A percentile compares a stretch with the other conserved stretches of the same genome.
Evolutionary conservation across 2,113 vertebrate species (phyloP).

Genomic region (Gambusia holbrooki): DNA sequence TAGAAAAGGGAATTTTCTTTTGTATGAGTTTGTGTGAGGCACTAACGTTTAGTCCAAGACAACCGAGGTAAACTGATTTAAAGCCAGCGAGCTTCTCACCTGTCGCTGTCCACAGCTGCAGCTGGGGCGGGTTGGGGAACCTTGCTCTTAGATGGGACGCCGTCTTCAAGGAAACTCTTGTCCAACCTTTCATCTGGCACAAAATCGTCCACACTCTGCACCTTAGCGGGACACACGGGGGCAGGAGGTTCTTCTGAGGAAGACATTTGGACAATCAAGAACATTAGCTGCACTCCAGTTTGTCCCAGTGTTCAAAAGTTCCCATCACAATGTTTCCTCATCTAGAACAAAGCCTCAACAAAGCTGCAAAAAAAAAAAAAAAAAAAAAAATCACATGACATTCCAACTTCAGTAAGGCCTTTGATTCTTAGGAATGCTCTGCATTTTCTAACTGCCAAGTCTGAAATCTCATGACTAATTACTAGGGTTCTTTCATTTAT

Average conservation of each 20-base stretch:
- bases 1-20: too few species aligned
- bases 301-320: neutral
- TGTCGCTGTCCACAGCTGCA: conserved; percentile 85
- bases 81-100: conserved; percentile 71
- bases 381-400: conserved; percentile 51
- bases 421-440: conserved; percentile 37
- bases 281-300: neutral
- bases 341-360: neutral
- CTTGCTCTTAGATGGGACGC: conserved; percentile 60
- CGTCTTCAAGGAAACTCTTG: conserved; percentile 91
- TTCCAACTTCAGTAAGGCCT: conserved; percentile 18
- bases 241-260: conserved; percentile 73
- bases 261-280: conserved; percentile 21
- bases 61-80: too few species aligned
- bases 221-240: conserved; percentile 56
- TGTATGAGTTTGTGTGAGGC: too few species aligned
- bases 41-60: too few species aligned
- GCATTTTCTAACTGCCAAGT: conserved; percentile 25
- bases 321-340: neutral
- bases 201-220: conserved; percentile 92
- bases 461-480: conserved; percentile 36
- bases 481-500: neutral
- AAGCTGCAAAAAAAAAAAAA: neutral
- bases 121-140: conserved; percentile 13
- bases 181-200: conserved; percentile 91